phyloP scores from a whole-genome alignment of 2,113 vertebrate genomes.

The Tachysurus vachellii region DNA sequence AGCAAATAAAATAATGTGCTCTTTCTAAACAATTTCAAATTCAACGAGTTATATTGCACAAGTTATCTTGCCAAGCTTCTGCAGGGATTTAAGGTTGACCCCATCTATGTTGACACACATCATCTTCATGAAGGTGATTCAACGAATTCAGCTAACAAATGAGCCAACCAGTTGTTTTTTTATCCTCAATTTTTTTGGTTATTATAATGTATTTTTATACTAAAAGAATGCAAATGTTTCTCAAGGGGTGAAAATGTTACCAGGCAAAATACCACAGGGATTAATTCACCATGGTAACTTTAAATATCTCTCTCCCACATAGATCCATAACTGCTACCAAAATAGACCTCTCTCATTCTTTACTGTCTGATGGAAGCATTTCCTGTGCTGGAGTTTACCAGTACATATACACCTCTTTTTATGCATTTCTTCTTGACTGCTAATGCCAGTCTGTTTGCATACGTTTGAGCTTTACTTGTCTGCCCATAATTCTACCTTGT shows the following conservation, averaged over 20 bases:
- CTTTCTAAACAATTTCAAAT: background rate
- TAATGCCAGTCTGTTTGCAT: too few relatives aligned
- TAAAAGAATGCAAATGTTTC: background rate
- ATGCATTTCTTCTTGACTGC: background rate
- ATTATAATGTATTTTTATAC: background rate
- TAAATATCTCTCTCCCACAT: background rate
- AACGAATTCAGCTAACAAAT: background rate
- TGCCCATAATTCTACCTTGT: background rate
- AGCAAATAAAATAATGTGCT: background rate
- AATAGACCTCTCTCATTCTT: background rate
- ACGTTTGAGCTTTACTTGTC: background rate
- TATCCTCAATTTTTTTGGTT: background rate
- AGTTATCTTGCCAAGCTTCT: background rate
- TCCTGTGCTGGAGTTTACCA: background rate
- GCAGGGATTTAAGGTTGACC: background rate
- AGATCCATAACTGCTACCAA: constrained; percentile 3
- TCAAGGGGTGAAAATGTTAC: background rate
- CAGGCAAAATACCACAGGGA: background rate
- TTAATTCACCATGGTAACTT: background rate
- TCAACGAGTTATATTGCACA: too few relatives aligned
- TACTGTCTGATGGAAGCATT: background rate
- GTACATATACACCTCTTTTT: background rate
- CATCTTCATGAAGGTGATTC: background rate
- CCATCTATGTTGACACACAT: background rate
- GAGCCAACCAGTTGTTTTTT: background rate